These are phyloP conservation scores for Rhynchonycteris naso DNA, from an alignment of 2,797 vertebrate species.

Conservation along the genomic window DNA sequence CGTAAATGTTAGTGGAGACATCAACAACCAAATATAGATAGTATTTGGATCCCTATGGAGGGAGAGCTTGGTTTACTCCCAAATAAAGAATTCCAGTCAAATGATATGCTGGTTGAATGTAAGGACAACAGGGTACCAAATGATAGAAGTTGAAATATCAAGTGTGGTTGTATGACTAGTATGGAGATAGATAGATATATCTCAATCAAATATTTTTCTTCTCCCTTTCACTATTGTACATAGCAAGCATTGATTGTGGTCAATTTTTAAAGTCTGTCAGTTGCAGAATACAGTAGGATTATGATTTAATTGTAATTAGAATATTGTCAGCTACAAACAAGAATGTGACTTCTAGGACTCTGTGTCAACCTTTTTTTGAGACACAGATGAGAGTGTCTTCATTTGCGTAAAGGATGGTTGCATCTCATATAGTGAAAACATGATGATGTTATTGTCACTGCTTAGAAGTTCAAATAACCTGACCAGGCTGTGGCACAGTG, in stretches of 20 bases:
- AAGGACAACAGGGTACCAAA: neutral
- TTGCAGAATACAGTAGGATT: neutral
- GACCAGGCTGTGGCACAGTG: no score
- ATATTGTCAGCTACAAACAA: neutral
- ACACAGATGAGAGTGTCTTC: neutral
- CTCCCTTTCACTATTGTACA: neutral
- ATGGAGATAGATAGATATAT: no score
- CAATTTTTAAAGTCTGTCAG: conserved; percentile 3
- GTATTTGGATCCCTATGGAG: neutral
- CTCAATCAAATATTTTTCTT: neutral
- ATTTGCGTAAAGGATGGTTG: neutral
- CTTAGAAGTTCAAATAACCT: neutral
- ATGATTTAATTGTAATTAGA: neutral
- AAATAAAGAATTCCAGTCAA: neutral
- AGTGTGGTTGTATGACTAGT: neutral
- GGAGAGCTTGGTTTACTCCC: neutral
- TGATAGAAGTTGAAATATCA: neutral
- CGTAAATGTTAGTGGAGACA: neutral
- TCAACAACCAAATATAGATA: neutral
- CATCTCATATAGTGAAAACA: neutral
- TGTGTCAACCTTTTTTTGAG: neutral
- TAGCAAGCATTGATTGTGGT: neutral
- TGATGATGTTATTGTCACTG: neutral
- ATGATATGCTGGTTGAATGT: neutral
- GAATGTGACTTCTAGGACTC: neutral